Base-by-base conservation (phyloP, 2,113 vertebrate species). In the Chitala chitala region DNA sequence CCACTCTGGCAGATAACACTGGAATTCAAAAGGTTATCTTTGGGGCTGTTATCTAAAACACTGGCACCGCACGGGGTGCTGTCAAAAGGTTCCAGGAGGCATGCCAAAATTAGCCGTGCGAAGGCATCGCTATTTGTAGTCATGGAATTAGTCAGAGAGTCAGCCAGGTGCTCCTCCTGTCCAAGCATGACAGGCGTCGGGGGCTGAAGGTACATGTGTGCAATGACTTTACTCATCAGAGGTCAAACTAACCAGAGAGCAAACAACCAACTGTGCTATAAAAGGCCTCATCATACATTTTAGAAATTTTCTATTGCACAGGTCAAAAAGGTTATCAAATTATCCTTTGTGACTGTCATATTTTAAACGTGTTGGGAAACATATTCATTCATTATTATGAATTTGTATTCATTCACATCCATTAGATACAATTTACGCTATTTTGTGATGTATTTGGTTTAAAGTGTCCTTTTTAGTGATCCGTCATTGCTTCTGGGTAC, bases 41-140 rank as follows among this genome's bases (percentile, higher is more conserved):
- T 77, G 77, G 73, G 71, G 48, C 51, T 69, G 69, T 81, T 87
- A 87, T 90, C 87, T 88, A 79, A 87, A 88, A 84, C 82, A 84
- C 79, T 81, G 84, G 84, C 86, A 83, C 86, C 87, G 86, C 69
- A 78, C 66, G 78, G 75, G 73, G 73, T 42, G 66, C 80, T 69
- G 73, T 61, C 79, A 81, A 68, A 40, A 76, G 80, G 40, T 54
- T 82, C 80, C 71, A 79, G 86, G 80, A 81, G 79, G 83, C 69
- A 69, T 81, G 65, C 88, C 86, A 86, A 86, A 90, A 87, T 90
- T 90, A 90, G 87, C 81, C 80, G 71, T 15, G 66, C 66, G 78
- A 76, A 77, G 69, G 76, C 69, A 74, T 72, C 20, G 59, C 64
- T 85, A 85, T 89, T 86, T 87, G 86, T 76, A 89, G 87, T 83